A percentile compares a stretch with the other conserved stretches of the same genome.
phyloP scores from a whole-genome alignment of 1,140 invertebrate genomes.

The Nixonia krombeini region DNA sequence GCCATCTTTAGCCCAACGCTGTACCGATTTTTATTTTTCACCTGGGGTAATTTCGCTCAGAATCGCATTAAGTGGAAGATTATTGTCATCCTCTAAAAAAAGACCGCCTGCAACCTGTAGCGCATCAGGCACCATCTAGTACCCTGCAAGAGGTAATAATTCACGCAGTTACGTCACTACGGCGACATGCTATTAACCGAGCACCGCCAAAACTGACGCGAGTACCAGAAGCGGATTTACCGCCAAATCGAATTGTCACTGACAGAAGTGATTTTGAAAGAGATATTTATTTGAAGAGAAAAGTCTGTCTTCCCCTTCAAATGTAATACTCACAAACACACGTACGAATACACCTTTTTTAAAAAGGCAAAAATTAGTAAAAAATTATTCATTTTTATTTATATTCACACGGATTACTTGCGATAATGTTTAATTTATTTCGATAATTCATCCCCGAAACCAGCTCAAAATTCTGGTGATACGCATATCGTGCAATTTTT shows the following conservation, averaged over 20 bases:
- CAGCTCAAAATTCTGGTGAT: no score
- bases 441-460: no score
- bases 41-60: neutral
- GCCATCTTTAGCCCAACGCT: no score
- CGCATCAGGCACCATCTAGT: conserved; percentile 1
- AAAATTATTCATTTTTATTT: no score
- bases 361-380: no score
- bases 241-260: conserved; percentile 1
- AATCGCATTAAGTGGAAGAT: conserved; percentile 2
- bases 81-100: neutral
- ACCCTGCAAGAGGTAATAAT: conserved; percentile 8
- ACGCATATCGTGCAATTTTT: no score
- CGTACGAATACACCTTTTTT: no score
- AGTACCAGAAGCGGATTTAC: neutral
- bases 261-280: neutral
- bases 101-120: neutral
- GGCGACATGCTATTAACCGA: neutral
- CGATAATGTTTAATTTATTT: no score
- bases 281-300: neutral
- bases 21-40: no score
- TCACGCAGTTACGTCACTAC: neutral
- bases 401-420: no score
- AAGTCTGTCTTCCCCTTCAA: no score
- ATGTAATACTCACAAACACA: no score
- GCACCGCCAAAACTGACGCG: neutral